Base-by-base conservation (phyloP, 2,797 vertebrate genomes). In the Coregonus suidteri region DNA sequence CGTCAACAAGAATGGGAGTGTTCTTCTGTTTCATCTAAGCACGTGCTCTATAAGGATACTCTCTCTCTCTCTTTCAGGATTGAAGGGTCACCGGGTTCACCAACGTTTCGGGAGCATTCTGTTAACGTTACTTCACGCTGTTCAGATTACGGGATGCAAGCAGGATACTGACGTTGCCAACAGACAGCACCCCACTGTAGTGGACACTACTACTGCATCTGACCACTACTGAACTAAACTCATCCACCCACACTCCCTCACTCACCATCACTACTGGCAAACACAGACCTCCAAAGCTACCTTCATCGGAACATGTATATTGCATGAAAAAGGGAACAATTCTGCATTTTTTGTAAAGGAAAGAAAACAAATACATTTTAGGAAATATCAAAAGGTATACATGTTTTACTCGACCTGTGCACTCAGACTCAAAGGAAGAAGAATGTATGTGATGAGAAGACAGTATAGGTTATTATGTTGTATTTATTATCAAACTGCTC, bases 241-340 rank as follows among this genome's bases (percentile, higher is more conserved):
- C 65, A 67, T 25, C 13, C 14, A 67, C 15, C 13, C 14, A 67
- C 31, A 67, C 4, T 34, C 65, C 31, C 4, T 34, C 31, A 67
- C 65, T 34, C 65, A 75, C 56, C 73, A 71, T 67, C 30, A 30
- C 65, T 75, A 75, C 74, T 69, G 25, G 75, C 82, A 79, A 76
- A 78, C 77, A 77, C 73, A 82, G 20, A 20, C n/a, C 47, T 69
- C 73, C 91, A 92, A 91, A 90, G 87, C 93, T 91, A 92, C 91
- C 92, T 65, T 88, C 92, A 91, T 91, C 93, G 93, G 91, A 91
- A 93, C 94, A 93, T 94, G 88, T 92, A 91, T 94, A 95, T 81
- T 96, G 96, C 96, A 97, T 96, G 96, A 95, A 93, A 93, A 94
- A 91, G 93, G 91, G 90, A 90, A 92, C 91, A 82, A 78, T 86